Conservation (phyloP, 2,888 invertebrate genomes). For the Hydroisotoma schaefferi region DNA sequence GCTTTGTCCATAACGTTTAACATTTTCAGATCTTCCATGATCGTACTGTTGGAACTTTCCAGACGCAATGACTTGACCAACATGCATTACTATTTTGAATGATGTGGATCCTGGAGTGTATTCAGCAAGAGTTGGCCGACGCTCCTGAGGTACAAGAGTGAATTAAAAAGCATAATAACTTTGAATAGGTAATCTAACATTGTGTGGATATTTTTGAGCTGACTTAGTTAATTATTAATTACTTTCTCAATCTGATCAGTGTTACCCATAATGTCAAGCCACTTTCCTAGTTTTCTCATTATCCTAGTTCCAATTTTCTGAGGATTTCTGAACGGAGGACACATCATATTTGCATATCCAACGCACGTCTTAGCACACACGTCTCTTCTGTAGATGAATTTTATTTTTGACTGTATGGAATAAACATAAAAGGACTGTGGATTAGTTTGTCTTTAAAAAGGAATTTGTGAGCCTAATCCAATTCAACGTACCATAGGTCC, state of each 20-base stretch:
- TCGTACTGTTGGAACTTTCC: slow-evolving; percentile 61
- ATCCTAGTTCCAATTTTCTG: background rate
- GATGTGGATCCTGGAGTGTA: slow-evolving; percentile 7
- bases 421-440: too few species aligned
- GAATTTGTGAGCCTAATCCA: too few species aligned
- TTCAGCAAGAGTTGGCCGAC: too few species aligned
- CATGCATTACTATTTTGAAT: background rate
- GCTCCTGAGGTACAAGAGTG: too few species aligned
- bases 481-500: too few species aligned
- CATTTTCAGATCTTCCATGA: slow-evolving; percentile 62
- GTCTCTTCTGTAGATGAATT: background rate
- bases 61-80: background rate
- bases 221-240: too few species aligned
- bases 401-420: background rate
- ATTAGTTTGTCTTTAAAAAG: too few species aligned
- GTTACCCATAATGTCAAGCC: background rate
- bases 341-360: background rate
- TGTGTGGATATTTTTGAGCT: too few species aligned
- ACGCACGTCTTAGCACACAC: background rate
- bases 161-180: too few species aligned
- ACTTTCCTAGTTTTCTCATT: background rate
- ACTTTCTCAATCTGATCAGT: background rate
- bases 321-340: background rate
- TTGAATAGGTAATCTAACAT: too few species aligned
- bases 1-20: slow-evolving; percentile 58